A percentile compares a stretch with the other conserved stretches of the same genome.
phyloP scores from a whole-genome alignment of 2,113 vertebrate species.

The Saimiri boliviensis region DNA sequence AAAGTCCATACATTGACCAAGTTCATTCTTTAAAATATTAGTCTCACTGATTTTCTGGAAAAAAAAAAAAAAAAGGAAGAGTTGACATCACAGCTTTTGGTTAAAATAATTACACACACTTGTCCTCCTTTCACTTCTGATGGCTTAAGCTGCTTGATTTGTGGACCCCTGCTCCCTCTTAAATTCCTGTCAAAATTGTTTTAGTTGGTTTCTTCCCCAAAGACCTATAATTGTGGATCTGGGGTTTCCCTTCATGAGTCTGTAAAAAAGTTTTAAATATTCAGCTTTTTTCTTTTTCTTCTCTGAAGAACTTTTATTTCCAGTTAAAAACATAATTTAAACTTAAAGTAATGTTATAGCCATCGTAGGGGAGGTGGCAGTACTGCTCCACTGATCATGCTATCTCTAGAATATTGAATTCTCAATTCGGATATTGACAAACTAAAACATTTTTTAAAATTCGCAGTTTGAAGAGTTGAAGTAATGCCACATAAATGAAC shows the following conservation, averaged over 20 bases:
- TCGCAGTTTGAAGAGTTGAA: background rate
- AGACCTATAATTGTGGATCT: background rate
- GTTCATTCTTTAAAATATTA: slow-evolving; percentile 37
- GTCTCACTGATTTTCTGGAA: slow-evolving; percentile 24
- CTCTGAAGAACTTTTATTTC: background rate
- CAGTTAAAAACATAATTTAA: slow-evolving; percentile 38
- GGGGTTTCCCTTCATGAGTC: background rate
- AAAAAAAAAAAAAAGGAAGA: background rate
- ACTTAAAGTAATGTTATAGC: background rate
- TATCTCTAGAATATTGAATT: background rate
- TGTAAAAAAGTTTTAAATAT: slow-evolving; percentile 5
- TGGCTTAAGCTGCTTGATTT: background rate
- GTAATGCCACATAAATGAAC: background rate
- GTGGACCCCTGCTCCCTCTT: background rate
- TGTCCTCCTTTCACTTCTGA: background rate
- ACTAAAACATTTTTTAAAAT: background rate
- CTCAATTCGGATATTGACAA: background rate
- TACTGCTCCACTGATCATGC: background rate
- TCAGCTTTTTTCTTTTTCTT: background rate
- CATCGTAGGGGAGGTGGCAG: background rate
- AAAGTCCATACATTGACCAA: background rate
- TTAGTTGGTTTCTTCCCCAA: background rate
- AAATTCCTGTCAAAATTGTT: background rate
- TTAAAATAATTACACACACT: background rate
- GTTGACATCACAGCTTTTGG: background rate